Evolutionary conservation across 2,888 invertebrate species (phyloP).

Genomic region (Scotopteryx bipunctaria): DNA sequence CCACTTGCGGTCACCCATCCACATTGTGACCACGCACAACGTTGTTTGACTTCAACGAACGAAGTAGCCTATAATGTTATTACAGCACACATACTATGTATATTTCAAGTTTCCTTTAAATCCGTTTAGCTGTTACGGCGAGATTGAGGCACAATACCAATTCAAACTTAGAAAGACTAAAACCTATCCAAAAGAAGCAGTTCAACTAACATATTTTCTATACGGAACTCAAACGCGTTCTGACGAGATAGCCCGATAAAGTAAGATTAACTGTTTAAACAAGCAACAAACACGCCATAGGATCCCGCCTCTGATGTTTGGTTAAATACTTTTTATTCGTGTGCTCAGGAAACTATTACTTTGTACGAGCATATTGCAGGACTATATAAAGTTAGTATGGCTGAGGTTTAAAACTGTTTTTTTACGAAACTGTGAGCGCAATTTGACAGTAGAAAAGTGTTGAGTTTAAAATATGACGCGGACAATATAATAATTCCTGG

Average conservation of each 20-base stretch:
- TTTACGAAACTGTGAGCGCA: not conserved
- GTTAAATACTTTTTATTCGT: constrained; percentile 20
- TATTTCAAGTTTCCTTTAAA: no score
- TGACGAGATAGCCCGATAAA: constrained; percentile 11
- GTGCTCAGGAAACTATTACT: constrained; percentile 13
- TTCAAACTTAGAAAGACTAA: no score
- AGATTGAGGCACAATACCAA: no score
- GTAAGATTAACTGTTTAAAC: constrained; percentile 14
- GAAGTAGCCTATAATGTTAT: no score
- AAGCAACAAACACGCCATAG: constrained; percentile 14
- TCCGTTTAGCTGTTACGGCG: no score
- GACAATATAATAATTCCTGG: no score
- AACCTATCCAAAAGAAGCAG: no score
- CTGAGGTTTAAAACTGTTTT: constrained; percentile 12
- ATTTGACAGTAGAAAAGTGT: not conserved
- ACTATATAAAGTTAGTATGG: constrained; percentile 19
- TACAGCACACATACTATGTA: no score
- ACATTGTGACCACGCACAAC: no score
- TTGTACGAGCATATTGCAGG: constrained; percentile 17
- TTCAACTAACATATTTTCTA: not conserved
- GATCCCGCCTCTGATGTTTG: constrained; percentile 12
- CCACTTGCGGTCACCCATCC: no score
- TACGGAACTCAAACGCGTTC: constrained; percentile 3
- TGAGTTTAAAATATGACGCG: not conserved
- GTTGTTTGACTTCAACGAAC: no score